Evolutionary conservation across 1,140 invertebrate genomes (phyloP).

Genomic region (Eupeodes corollae): DNA sequence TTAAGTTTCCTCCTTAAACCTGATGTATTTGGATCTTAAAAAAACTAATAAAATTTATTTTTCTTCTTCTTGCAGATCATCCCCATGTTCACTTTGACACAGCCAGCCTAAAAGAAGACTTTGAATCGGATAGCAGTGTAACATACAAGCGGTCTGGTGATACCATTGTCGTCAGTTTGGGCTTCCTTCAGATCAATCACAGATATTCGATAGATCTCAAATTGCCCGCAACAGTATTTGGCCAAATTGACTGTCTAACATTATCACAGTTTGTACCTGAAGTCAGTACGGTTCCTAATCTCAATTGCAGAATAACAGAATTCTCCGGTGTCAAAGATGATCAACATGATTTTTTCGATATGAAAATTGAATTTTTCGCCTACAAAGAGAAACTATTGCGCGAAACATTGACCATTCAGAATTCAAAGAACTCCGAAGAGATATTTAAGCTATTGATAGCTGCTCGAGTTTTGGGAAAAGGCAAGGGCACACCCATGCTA

Average conservation of each 20-base stretch:
- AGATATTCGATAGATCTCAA: constrained; percentile 34
- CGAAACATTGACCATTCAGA: constrained; percentile 39
- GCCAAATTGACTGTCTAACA: constrained; percentile 11
- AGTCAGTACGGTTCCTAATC: constrained; percentile 27
- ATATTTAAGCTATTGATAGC: constrained; percentile 29
- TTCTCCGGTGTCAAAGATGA: constrained; percentile 28
- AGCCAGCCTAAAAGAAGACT: constrained; percentile 24
- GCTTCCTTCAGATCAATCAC: constrained; percentile 37
- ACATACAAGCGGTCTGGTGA: constrained; percentile 32
- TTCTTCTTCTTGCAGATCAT: constrained; percentile 17
- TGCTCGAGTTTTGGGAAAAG: constrained; percentile 41
- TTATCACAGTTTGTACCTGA: constrained; percentile 19
- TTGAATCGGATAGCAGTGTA: constrained; percentile 31
- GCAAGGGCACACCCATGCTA: constrained; percentile 43
- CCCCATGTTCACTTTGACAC: constrained; percentile 38
- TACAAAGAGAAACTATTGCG: constrained; percentile 42
- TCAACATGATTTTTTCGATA: constrained; percentile 31
- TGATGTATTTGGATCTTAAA: no score
- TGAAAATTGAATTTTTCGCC: constrained; percentile 42
- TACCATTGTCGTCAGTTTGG: constrained; percentile 32
- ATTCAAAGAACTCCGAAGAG: constrained; percentile 29
- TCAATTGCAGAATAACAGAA: constrained; percentile 31
- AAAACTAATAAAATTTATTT: no score
- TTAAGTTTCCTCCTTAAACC: no score
- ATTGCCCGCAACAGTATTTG: constrained; percentile 24